phyloP scores from a whole-genome alignment of 2,113 vertebrate species.

The Dromaius novaehollandiae region DNA sequence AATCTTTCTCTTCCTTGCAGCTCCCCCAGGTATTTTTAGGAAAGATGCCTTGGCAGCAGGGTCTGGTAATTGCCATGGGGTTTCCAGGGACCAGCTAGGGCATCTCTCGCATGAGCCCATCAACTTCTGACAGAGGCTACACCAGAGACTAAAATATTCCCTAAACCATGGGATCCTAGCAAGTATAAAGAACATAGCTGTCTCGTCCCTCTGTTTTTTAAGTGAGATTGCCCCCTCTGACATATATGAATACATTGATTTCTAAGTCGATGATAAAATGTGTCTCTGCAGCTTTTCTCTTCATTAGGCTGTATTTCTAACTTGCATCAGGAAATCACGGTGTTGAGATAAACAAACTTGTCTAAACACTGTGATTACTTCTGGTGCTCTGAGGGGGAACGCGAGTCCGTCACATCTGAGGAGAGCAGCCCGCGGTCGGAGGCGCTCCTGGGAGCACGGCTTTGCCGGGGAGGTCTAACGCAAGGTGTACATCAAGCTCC shows the following conservation, averaged over 20 bases:
- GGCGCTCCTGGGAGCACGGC: not conserved
- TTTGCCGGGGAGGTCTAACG: not conserved
- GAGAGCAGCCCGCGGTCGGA: rapidly evolving
- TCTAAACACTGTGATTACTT: not conserved
- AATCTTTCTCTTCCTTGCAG: not conserved
- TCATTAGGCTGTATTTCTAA: not conserved
- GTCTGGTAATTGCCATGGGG: not conserved
- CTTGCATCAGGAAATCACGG: not conserved
- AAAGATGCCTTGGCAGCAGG: not conserved
- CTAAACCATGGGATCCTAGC: not conserved
- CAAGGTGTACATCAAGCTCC: not conserved
- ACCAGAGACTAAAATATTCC: not conserved
- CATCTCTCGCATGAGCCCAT: not conserved
- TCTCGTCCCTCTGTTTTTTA: not conserved
- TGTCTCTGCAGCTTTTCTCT: not conserved
- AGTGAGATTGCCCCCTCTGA: not conserved
- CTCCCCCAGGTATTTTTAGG: not conserved
- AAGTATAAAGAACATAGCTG: not conserved
- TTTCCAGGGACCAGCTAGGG: not conserved
- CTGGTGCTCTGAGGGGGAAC: not conserved
- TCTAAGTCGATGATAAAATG: not conserved
- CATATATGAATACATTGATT: not conserved
- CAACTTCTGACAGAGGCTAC: not conserved
- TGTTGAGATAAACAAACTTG: not conserved
- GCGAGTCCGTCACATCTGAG: rapidly evolving